Evolutionary conservation across 2,888 invertebrate genomes (phyloP).

Genomic region (Luperina nickerlii): DNA sequence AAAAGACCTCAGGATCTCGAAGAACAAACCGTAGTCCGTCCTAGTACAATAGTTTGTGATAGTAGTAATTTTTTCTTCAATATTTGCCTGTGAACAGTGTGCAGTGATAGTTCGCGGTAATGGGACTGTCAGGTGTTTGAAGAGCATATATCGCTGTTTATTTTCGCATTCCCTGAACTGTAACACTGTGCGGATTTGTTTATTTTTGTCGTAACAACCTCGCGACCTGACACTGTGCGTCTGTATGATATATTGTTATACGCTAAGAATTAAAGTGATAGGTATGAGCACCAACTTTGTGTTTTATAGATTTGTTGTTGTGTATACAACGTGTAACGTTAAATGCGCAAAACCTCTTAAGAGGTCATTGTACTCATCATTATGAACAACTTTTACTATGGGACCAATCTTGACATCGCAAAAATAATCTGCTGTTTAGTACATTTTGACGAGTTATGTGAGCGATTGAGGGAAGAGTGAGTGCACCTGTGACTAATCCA

Average conservation of each 20-base stretch:
- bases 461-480: no score
- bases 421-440: no score
- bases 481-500: no score
- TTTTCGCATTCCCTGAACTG: constrained; percentile 78
- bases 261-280: constrained; percentile 28
- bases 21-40: neutral
- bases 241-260: constrained; percentile 43
- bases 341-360: no score
- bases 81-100: constrained; percentile 67
- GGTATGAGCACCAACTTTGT: neutral
- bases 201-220: constrained; percentile 72
- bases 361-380: no score
- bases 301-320: constrained; percentile 22
- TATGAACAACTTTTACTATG: no score
- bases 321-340: neutral
- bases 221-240: constrained; percentile 49
- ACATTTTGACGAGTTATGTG: no score
- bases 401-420: no score
- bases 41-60: neutral
- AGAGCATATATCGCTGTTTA: constrained; percentile 80
- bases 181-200: constrained; percentile 71
- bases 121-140: constrained; percentile 86
- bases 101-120: constrained; percentile 83
- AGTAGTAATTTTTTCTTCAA: constrained; percentile 36
- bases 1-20: neutral